These are phyloP conservation scores for Cantharis rustica DNA, from an alignment of 2,888 invertebrate species.

Conservation along the genomic window DNA sequence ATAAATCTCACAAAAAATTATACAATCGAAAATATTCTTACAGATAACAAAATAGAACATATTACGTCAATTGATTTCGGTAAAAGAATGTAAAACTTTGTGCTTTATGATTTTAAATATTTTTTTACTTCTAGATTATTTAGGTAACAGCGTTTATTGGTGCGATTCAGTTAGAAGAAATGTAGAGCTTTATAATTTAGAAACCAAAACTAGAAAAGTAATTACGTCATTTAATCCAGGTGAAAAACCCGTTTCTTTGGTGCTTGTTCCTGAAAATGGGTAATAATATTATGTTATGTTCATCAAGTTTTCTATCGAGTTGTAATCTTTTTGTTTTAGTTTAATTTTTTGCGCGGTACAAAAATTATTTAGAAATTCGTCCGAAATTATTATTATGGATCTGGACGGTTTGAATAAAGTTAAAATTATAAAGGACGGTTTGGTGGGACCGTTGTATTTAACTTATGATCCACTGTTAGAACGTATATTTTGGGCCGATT, in stretches of 20 bases:
- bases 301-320: background rate
- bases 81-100: slow-evolving; percentile 39
- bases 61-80: slow-evolving; percentile 65
- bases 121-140: slow-evolving; percentile 62
- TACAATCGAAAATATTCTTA: background rate
- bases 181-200: slow-evolving; percentile 69
- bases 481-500: background rate
- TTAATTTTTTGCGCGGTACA: background rate
- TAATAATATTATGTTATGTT: slow-evolving; percentile 44
- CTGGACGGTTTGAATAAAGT: background rate
- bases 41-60: background rate
- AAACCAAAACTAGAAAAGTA: slow-evolving; percentile 62
- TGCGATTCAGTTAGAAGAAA: slow-evolving; percentile 66
- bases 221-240: slow-evolving; percentile 63
- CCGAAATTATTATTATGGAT: background rate
- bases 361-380: background rate
- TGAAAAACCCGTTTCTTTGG: slow-evolving; percentile 70
- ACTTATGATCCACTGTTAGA: background rate
- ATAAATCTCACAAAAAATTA: slow-evolving; percentile 50
- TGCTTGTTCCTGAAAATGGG: slow-evolving; percentile 70
- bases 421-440: background rate
- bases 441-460: background rate
- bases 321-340: background rate
- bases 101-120: background rate
- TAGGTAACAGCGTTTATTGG: slow-evolving; percentile 76